A percentile compares a stretch with the other conserved stretches of the same genome.
Evolutionary conservation across 2,113 vertebrate genomes (phyloP).

Genomic region (Ramphastos sulfuratus): DNA sequence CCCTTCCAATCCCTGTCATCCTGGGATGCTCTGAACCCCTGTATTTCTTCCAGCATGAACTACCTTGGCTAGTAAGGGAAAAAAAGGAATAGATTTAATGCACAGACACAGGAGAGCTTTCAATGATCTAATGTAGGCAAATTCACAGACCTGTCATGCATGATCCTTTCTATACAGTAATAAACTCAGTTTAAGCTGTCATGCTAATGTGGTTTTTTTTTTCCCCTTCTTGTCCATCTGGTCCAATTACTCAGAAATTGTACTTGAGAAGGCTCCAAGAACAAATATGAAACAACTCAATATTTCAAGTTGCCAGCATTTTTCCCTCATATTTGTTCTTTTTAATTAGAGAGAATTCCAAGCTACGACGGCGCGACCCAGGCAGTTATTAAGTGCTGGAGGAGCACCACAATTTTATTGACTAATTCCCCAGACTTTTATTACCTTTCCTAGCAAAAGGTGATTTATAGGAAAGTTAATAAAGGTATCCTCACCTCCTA

Average conservation of each 20-base stretch:
- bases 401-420: conserved; percentile 54
- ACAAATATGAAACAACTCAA: conserved; percentile 40
- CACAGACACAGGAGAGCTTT: neutral
- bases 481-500: conserved; percentile 63
- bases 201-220: neutral
- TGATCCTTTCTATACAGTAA: neutral
- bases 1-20: too few species aligned
- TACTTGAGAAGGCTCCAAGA: conserved; percentile 26
- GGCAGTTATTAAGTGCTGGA: conserved; percentile 58
- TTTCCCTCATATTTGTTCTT: conserved; percentile 64
- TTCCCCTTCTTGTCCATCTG: conserved; percentile 33
- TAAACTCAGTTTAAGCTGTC: conserved; percentile 22
- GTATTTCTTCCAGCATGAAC: conserved; percentile 20
- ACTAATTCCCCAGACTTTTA: conserved; percentile 63
- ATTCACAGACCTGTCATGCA: neutral
- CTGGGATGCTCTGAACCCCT: neutral
- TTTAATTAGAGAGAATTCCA: conserved; percentile 59
- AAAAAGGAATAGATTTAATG: neutral
- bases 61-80: neutral
- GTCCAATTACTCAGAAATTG: conserved; percentile 42
- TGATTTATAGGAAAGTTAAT: conserved; percentile 67
- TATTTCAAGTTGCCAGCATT: conserved; percentile 51
- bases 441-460: conserved; percentile 63
- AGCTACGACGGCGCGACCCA: neutral
- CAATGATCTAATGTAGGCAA: conserved; percentile 4